Evolutionary conservation across 2,113 vertebrate species (phyloP).

Genomic region (Mystacornis crossleyi): DNA sequence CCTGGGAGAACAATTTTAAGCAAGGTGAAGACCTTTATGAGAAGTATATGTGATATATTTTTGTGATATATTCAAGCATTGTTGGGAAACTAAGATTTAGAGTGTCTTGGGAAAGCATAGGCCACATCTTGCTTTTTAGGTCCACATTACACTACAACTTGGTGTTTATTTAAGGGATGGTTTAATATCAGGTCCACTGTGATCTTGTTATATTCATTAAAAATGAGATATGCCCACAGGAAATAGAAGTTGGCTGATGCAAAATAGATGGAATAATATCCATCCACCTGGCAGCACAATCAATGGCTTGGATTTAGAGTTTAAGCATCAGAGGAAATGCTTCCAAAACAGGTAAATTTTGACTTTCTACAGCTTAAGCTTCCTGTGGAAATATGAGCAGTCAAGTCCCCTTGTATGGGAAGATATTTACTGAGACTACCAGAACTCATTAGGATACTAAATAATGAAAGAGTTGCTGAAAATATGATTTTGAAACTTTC

Average conservation of each 20-base stretch:
- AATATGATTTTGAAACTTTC: not conserved
- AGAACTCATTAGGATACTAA: constrained; percentile 16
- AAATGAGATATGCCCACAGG: not conserved
- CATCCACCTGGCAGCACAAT: not conserved
- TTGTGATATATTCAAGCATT: not conserved
- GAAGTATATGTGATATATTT: not conserved
- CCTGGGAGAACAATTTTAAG: not conserved
- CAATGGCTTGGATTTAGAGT: not conserved
- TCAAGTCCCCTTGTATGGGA: not conserved
- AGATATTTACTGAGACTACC: not conserved
- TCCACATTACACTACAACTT: not conserved
- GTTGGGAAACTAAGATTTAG: not conserved
- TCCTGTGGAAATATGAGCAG: not conserved
- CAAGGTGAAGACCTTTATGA: not conserved
- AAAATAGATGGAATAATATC: not conserved
- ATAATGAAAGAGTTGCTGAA: constrained; percentile 18
- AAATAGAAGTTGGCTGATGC: not conserved
- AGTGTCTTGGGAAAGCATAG: not conserved
- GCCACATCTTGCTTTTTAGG: not conserved
- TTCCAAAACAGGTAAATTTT: not conserved
- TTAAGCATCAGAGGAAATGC: not conserved
- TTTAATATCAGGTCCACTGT: not conserved
- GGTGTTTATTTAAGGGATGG: not conserved
- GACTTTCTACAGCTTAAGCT: not conserved
- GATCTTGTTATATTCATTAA: not conserved